Evolutionary conservation across 2,113 vertebrate genomes (phyloP).

Genomic region (Notechis scutatus): DNA sequence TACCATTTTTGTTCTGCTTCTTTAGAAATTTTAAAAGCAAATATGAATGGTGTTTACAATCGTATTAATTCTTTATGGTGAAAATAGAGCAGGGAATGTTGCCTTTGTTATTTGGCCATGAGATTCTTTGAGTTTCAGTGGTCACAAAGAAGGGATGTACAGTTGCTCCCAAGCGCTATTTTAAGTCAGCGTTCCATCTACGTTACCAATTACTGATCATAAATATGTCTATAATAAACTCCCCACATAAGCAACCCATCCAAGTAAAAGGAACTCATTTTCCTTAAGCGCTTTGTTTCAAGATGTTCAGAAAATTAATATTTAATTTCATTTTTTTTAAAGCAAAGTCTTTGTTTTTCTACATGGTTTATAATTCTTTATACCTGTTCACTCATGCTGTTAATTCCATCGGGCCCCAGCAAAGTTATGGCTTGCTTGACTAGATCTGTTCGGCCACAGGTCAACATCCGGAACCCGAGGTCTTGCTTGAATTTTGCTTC

Average conservation of each 20-base stretch:
- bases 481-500: conserved; percentile 98
- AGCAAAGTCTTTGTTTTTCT: background rate
- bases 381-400: conserved; percentile 98
- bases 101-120: background rate
- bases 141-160: background rate
- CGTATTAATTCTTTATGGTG: background rate
- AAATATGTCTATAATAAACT: background rate
- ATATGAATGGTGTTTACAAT: background rate
- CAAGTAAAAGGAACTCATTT: background rate
- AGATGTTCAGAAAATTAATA: background rate
- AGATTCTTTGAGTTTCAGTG: background rate
- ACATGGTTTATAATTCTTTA: conserved; percentile 27
- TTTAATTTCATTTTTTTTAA: background rate
- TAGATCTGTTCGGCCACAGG: conserved; percentile 93
- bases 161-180: background rate
- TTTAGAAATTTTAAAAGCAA: background rate
- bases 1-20: background rate
- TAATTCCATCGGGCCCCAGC: conserved; percentile 92
- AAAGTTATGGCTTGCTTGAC: conserved; percentile 95
- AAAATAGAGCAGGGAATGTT: background rate
- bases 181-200: background rate
- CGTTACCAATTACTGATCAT: background rate
- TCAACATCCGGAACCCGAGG: conserved; percentile 98
- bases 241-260: background rate
- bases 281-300: background rate